Evolutionary conservation across 2,888 invertebrate genomes (phyloP).

Genomic region (Ochlodes sylvanus): DNA sequence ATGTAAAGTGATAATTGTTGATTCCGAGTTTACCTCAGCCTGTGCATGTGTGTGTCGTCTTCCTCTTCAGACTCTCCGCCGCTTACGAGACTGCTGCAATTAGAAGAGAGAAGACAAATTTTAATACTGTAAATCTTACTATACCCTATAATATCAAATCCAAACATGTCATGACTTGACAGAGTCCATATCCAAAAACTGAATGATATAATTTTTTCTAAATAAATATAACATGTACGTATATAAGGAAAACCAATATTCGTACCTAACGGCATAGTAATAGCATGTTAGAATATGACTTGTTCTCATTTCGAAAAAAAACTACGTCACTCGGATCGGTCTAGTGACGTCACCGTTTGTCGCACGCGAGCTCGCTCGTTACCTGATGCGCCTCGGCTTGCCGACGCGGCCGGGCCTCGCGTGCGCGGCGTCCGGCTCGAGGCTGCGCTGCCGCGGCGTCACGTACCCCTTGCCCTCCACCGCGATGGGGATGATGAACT

Average conservation of each 20-base stretch:
- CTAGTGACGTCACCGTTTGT: no score
- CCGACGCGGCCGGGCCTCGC: slow-evolving; percentile 65
- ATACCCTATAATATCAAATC: neutral
- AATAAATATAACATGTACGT: no score
- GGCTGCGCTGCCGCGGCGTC: slow-evolving; percentile 89
- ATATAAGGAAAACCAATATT: no score
- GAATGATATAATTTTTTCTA: no score
- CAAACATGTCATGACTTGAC: no score
- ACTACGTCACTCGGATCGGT: no score
- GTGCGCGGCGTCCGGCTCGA: slow-evolving; percentile 87
- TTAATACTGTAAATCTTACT: neutral
- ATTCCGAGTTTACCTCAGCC: slow-evolving; percentile 81
- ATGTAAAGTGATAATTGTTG: no score
- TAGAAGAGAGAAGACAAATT: neutral
- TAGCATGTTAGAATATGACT: no score
- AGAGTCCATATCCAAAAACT: no score
- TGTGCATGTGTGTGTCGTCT: slow-evolving; percentile 88
- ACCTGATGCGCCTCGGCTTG: slow-evolving; percentile 89
- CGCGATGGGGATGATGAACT: slow-evolving; percentile 97
- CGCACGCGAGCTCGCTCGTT: no score
- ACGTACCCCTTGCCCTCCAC: slow-evolving; percentile 95
- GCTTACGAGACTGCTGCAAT: slow-evolving; percentile 85
- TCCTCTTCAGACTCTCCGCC: slow-evolving; percentile 90
- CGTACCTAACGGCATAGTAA: no score
- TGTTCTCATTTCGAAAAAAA: no score